phyloP scores from a whole-genome alignment of 2,113 vertebrate genomes.

The Illadopsis cleaveri region DNA sequence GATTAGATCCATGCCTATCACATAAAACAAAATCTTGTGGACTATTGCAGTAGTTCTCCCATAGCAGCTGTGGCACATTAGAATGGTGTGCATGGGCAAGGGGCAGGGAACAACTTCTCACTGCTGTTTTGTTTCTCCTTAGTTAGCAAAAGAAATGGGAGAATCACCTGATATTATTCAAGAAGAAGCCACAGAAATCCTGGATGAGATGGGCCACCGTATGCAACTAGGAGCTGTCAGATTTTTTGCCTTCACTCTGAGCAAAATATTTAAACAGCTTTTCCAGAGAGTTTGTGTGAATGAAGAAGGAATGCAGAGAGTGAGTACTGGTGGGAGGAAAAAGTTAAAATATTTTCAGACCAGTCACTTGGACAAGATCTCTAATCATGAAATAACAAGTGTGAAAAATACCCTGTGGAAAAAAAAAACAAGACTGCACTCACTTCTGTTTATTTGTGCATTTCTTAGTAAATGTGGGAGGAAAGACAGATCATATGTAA shows the following conservation, averaged over 20 bases:
- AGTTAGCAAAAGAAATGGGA: slow-evolving; percentile 86
- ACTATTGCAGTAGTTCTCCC: not conserved
- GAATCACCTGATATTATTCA: slow-evolving; percentile 76
- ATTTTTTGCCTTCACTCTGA: slow-evolving; percentile 89
- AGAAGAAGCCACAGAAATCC: slow-evolving; percentile 85
- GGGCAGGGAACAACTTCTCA: not conserved
- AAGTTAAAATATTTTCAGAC: not conserved
- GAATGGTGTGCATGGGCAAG: not conserved
- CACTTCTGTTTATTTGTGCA: not conserved
- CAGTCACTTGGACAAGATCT: not conserved
- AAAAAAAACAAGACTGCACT: not conserved
- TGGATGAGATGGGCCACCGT: slow-evolving; percentile 95
- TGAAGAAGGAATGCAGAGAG: slow-evolving; percentile 95
- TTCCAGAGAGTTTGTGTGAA: slow-evolving; percentile 92
- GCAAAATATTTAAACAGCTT: slow-evolving; percentile 91
- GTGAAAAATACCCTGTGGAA: not conserved
- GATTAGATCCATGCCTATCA: not conserved
- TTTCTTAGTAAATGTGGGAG: not conserved
- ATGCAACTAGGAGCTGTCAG: slow-evolving; percentile 87
- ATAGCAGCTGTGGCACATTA: not conserved
- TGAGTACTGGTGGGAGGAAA: slow-evolving; percentile 65
- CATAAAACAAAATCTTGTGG: not conserved
- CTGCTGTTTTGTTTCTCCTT: not conserved
- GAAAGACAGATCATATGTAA: not conserved
- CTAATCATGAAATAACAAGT: not conserved